These are phyloP conservation scores for Protula sp. DNA, from an alignment of 2,888 invertebrate genomes.

Conservation along the genomic window DNA sequence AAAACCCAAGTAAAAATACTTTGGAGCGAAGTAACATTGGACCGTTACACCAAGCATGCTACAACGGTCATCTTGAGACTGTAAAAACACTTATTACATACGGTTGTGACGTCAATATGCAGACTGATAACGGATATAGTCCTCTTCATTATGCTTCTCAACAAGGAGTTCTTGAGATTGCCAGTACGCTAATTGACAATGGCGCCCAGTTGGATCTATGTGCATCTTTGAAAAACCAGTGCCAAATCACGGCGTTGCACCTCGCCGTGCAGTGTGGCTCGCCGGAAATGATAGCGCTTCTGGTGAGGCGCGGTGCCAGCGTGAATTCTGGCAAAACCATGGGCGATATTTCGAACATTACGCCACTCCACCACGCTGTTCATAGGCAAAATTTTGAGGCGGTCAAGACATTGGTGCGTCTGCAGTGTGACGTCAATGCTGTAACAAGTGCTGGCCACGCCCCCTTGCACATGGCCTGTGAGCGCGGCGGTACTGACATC, in stretches of 20 bases:
- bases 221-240: conserved; percentile 17
- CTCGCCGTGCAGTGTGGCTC: conserved; percentile 26
- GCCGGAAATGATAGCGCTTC: conserved; percentile 12
- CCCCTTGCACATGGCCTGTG: conserved; percentile 21
- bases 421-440: conserved; percentile 14
- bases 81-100: conserved; percentile 4
- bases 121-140: conserved; percentile 23
- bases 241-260: conserved; percentile 19
- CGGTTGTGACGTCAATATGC: conserved; percentile 18
- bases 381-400: conserved; percentile 19
- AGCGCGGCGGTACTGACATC: conserved; percentile 14
- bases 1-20: background rate
- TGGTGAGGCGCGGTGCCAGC: conserved; percentile 14
- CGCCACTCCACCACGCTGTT: conserved; percentile 26
- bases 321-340: conserved; percentile 23
- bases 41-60: conserved; percentile 22
- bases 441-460: conserved; percentile 11
- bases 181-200: background rate
- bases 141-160: conserved; percentile 26
- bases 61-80: conserved; percentile 18
- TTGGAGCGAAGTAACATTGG: conserved; percentile 8
- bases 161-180: conserved; percentile 16
- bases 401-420: conserved; percentile 16
- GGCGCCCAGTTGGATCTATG: conserved; percentile 14
- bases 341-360: conserved; percentile 16